Base-by-base conservation (phyloP, 2,797 vertebrate species). In the Botia kubotai region DNA sequence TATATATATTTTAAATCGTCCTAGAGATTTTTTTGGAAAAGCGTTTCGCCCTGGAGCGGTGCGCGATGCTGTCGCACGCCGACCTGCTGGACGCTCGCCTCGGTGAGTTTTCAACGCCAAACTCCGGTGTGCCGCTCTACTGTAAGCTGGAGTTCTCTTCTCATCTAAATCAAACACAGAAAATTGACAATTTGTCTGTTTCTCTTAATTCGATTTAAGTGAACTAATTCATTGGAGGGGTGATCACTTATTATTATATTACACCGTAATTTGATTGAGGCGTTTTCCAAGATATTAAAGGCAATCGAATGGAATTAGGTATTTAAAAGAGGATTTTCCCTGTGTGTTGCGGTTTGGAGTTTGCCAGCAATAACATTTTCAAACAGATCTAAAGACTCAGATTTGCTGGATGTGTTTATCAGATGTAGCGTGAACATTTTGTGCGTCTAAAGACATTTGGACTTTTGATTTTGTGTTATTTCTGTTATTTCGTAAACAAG, bases 61-160 rank as follows among this genome's bases (percentile, higher is more conserved):
- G 96, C 95, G 94, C 95, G 83, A 99, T 99, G 97, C 96, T 99
- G 86, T 99, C 97, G 93, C 97, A 98, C 89, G 96, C 96, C 95
- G 97, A 99, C 95, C 97, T 99, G 95, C 96, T 98, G 96, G 97
- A 99, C 94, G 96, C 97, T 94, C 96, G 97, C 93, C 96, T 98
- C 94, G 97, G 97, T 97, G 96, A 97, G 96, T 97, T 93, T 88
- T 93, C 91, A 29, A 91, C 92, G 86, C 91, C 91, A 90, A 94
- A 93, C 93, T 91, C 93, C 90, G 93, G 93, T 92, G 92, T 92
- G 87, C 92, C 96, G 93, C 93, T 94, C 93, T 94, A 93, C 93
- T 93, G 93, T 92, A 93, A 94, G 92, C 91, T 92, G 91, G 89
- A 92, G 92, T 71, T 90, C 88, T 80, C 90, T 93, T 94, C 83